Evolutionary conservation across 2,113 vertebrate genomes (phyloP), one percentile per base, ranked within the genome.

Genomic region (Rhizomys pruinosus): DNA sequence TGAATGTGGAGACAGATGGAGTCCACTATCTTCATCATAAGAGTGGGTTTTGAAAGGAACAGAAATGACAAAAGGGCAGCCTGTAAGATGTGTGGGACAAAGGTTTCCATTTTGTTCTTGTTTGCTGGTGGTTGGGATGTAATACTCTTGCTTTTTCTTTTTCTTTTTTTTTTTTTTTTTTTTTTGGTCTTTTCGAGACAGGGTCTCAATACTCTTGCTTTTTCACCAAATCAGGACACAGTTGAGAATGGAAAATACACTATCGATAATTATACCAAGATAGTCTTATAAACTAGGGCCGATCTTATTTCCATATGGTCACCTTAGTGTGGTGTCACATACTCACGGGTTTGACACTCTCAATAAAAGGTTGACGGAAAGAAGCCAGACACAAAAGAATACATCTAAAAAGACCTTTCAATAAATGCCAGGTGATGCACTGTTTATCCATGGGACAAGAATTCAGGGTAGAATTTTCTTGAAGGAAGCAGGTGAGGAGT

Each of bases 181-280:
- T n/a, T n/a, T n/a, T n/a, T n/a, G n/a, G n/a, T n/a, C n/a, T n/a
- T n/a, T n/a, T n/a, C n/a, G n/a, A n/a, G n/a, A n/a, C n/a, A n/a
- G n/a, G n/a, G n/a, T n/a, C n/a, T 71, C 16, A 19, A 3, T 66
- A 27, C 39, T 16, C 52, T 66, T 69, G 37, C 39, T 25, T 55
- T 64, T 87, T 44, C 79, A 76, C 37, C 39, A 93, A 57, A 87
- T 57, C 57, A 81, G 55, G n/a, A 84, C 23, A 66, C 13, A 90
- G 71, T 71, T 55, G 42, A 74, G 77, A 81, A 17, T 42, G 23
- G 19, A 76, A 91, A 84, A 0, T 52, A 4, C 59, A 17, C 52
- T 61, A 77, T 13, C 4, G 47, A 52, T 76, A 80, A 86, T 47
- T 82, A 64, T 3, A 63, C 25, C 39, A 71, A 84, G 44, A 79